Evolutionary conservation across 2,113 vertebrate genomes (phyloP).

Genomic region (Phrynocephalus versicolor): DNA sequence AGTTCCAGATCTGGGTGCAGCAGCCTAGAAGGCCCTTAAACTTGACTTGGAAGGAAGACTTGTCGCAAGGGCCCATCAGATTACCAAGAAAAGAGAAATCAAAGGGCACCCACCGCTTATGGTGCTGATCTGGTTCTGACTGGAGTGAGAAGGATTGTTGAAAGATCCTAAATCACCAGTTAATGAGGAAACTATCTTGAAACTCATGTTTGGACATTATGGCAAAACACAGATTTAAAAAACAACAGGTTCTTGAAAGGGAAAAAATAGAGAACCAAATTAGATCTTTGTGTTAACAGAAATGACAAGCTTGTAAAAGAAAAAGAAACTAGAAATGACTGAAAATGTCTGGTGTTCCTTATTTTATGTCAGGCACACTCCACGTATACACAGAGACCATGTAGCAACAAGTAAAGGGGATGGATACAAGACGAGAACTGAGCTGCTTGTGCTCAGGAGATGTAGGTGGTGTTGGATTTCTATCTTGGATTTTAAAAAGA

Average conservation of each 20-base stretch:
- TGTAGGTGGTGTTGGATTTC: constrained; percentile 2
- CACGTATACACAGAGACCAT: not conserved
- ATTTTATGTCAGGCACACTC: constrained; percentile 15
- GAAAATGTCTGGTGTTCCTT: not conserved
- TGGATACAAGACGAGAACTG: not conserved
- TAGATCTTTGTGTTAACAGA: not conserved
- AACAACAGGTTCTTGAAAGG: not conserved
- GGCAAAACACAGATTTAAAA: not conserved
- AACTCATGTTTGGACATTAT: not conserved
- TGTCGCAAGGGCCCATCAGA: not conserved
- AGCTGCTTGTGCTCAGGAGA: not conserved
- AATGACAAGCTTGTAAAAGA: not conserved
- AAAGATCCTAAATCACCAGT: not conserved
- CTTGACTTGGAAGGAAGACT: no score
- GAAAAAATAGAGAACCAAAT: no score
- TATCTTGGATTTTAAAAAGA: constrained; percentile 21
- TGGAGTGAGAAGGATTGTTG: not conserved
- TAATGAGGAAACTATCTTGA: not conserved
- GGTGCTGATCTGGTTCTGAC: not conserved
- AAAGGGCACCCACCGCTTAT: not conserved
- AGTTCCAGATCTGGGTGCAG: no score
- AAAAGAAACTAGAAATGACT: not conserved
- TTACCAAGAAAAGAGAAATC: not conserved
- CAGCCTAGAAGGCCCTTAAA: no score
- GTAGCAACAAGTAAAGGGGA: not conserved